Conservation (phyloP, 2,797 vertebrate genomes). For the Odontamblyopus rebecca region DNA sequence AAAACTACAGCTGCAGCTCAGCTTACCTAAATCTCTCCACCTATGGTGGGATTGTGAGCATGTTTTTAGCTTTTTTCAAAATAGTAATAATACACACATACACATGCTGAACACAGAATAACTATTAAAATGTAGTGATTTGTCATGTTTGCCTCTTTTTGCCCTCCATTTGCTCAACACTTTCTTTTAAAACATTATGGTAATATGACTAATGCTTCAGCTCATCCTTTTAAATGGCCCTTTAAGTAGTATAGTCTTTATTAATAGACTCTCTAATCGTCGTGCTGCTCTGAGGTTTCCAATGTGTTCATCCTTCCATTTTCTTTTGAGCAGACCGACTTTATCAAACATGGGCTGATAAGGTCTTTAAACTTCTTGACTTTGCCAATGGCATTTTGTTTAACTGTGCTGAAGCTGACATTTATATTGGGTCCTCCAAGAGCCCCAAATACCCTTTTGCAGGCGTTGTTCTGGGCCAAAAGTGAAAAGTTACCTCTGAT, state of each 20-base stretch:
- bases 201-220: conserved; percentile 9
- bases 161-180: not conserved
- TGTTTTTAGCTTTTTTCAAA: no score
- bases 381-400: conserved; percentile 52
- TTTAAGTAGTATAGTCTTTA: conserved; percentile 8
- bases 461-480: conserved; percentile 46
- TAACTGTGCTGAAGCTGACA: conserved; percentile 58
- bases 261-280: conserved; percentile 15
- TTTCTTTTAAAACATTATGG: conserved; percentile 7
- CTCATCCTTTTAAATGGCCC: conserved; percentile 9
- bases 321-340: conserved; percentile 20
- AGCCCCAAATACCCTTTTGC: conserved; percentile 46
- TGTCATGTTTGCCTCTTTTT: not conserved
- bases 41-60: no score
- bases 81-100: no score
- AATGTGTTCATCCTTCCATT: conserved; percentile 14
- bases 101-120: not conserved
- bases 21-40: no score
- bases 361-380: conserved; percentile 56
- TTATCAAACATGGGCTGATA: conserved; percentile 51
- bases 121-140: not conserved
- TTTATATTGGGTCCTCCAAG: conserved; percentile 55
- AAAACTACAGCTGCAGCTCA: no score
- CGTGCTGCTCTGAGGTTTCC: conserved; percentile 13
- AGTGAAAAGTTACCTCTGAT: conserved; percentile 42